Evolutionary conservation across 2,113 vertebrate genomes (phyloP).

Genomic region (Craseonycteris thonglongyai): DNA sequence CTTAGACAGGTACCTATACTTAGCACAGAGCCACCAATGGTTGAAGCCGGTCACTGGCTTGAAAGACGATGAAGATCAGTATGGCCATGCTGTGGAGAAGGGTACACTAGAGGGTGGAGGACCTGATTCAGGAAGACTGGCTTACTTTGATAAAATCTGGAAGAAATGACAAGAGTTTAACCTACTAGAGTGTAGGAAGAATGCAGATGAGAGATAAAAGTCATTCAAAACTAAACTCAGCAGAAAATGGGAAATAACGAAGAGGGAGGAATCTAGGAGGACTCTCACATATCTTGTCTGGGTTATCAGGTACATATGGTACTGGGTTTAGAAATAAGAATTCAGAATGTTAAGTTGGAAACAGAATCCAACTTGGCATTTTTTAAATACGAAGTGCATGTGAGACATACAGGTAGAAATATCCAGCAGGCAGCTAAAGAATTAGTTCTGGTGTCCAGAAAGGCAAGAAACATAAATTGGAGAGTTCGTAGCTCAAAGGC

Average conservation of each 20-base stretch:
- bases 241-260: background rate
- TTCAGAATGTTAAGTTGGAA: background rate
- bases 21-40: no score
- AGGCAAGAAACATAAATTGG: background rate
- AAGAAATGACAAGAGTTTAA: background rate
- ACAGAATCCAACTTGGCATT: background rate
- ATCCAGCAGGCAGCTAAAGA: background rate
- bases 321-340: background rate
- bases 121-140: background rate
- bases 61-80: background rate
- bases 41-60: background rate
- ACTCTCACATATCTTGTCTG: background rate
- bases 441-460: background rate
- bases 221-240: background rate
- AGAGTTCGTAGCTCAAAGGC: background rate
- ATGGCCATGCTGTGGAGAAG: background rate
- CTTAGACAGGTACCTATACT: background rate
- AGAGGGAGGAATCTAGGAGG: no score
- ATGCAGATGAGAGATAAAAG: background rate
- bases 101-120: accelerated
- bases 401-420: background rate
- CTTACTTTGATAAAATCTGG: background rate
- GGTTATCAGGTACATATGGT: background rate
- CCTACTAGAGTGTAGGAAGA: no score
- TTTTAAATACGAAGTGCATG: background rate